phyloP scores from a whole-genome alignment of 2,113 vertebrate genomes.

The Notothenia rossii region DNA sequence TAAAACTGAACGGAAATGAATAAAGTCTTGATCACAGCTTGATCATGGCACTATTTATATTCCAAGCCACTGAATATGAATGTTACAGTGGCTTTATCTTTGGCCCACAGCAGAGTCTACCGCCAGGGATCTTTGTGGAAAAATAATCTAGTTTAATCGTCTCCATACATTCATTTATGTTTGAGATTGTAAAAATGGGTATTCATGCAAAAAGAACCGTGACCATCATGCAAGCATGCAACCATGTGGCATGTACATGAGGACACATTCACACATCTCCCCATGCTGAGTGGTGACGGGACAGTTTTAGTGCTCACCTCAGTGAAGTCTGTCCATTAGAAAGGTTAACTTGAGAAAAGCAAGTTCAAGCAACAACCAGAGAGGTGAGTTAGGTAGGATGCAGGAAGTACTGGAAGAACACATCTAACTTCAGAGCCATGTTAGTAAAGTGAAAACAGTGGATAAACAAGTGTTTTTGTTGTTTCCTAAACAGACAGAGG shows the following conservation, averaged over 20 bases:
- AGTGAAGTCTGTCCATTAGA: slow-evolving; percentile 95
- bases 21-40: slow-evolving; percentile 70
- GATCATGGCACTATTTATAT: slow-evolving; percentile 65
- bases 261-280: slow-evolving; percentile 2
- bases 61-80: slow-evolving; percentile 72
- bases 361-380: slow-evolving; percentile 80
- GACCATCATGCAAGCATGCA: slow-evolving; percentile 12
- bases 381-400: slow-evolving; percentile 61
- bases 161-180: background rate
- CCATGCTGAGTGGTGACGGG: slow-evolving; percentile 36
- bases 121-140: slow-evolving; percentile 37
- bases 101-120: slow-evolving; percentile 29
- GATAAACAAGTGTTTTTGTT: background rate
- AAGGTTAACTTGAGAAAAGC: slow-evolving; percentile 81
- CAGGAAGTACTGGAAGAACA: slow-evolving; percentile 40
- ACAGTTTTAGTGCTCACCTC: slow-evolving; percentile 89
- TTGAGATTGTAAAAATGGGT: slow-evolving; percentile 5
- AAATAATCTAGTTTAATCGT: slow-evolving; percentile 46
- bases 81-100: slow-evolving; percentile 66
- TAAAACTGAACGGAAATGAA: slow-evolving; percentile 55
- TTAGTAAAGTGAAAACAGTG: slow-evolving; percentile 57
- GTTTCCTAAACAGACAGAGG: background rate
- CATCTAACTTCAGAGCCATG: background rate
- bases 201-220: slow-evolving; percentile 23
- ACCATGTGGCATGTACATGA: background rate